Evolutionary conservation across 2,888 invertebrate species (phyloP).

Genomic region (Sialis lutaria): DNA sequence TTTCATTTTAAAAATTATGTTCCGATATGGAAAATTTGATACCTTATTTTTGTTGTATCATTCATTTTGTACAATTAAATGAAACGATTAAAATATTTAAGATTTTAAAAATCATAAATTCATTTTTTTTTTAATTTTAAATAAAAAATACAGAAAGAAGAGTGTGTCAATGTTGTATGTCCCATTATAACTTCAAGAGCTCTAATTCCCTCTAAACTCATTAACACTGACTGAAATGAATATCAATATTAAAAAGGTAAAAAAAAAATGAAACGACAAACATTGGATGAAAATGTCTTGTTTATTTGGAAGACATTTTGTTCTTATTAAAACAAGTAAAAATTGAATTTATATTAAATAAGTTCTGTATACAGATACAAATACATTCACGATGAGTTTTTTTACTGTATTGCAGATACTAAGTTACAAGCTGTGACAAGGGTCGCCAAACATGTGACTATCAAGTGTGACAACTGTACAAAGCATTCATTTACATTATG

Average conservation of each 20-base stretch:
- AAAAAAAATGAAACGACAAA: conserved; percentile 1
- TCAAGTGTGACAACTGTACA: neutral
- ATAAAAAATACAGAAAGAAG: too few species aligned
- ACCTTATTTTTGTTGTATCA: too few species aligned
- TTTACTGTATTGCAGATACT: conserved; percentile 5
- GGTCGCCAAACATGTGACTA: neutral
- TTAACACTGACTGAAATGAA: neutral
- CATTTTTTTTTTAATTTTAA: too few species aligned
- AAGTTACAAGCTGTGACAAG: neutral
- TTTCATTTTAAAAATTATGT: too few species aligned
- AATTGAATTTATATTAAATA: conserved; percentile 22
- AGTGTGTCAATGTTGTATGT: too few species aligned
- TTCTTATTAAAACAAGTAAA: conserved; percentile 27
- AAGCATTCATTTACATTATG: neutral
- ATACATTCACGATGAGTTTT: conserved; percentile 14
- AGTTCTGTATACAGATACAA: conserved; percentile 16
- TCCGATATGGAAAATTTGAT: too few species aligned
- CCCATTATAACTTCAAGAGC: too few species aligned
- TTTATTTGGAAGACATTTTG: conserved; percentile 29
- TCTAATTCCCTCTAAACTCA: too few species aligned
- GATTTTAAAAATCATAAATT: too few species aligned
- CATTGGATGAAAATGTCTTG: conserved; percentile 20
- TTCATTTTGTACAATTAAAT: too few species aligned
- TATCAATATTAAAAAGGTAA: neutral
- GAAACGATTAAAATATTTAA: too few species aligned